Evolutionary conservation across 2,888 invertebrate species (phyloP).

Genomic region (Priocnemis perturbator): DNA sequence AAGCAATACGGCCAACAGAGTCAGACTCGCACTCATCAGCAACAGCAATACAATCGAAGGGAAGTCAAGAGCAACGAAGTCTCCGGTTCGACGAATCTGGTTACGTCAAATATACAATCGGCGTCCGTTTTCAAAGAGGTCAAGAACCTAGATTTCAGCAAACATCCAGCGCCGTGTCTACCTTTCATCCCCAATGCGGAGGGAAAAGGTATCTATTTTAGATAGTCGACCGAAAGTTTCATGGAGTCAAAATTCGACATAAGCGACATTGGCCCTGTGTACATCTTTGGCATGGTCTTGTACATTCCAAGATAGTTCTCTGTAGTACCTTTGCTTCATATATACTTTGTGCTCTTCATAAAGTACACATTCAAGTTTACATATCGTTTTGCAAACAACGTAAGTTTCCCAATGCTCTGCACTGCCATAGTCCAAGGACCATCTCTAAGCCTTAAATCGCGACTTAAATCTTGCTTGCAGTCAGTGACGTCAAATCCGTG

Average conservation of each 20-base stretch:
- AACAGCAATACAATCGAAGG: conserved; percentile 41
- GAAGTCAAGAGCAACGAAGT: conserved; percentile 55
- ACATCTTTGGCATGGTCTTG: no score
- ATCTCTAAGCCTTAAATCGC: no score
- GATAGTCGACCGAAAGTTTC: no score
- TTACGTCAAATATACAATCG: conserved; percentile 17
- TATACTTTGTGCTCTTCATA: no score
- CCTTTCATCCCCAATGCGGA: conserved; percentile 62
- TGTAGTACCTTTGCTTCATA: no score
- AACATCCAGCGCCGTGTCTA: conserved; percentile 83
- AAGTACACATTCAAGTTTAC: no score
- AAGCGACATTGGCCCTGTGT: no score
- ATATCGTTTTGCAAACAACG: no score
- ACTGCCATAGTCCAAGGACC: no score
- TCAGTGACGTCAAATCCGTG: conserved; percentile 35
- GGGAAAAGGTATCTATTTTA: conserved; percentile 53
- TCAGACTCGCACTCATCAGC: conserved; percentile 18
- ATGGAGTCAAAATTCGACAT: neutral
- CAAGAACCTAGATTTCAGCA: conserved; percentile 76
- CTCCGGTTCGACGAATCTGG: conserved; percentile 28
- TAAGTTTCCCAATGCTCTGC: no score
- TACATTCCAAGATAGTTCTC: no score
- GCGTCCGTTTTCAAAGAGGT: conserved; percentile 38
- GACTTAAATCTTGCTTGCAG: conserved; percentile 28
- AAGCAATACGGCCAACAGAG: conserved; percentile 51